A percentile compares a stretch with the other conserved stretches of the same genome.
phyloP scores from a whole-genome alignment of 2,113 vertebrate species.

The Panthera tigris region DNA sequence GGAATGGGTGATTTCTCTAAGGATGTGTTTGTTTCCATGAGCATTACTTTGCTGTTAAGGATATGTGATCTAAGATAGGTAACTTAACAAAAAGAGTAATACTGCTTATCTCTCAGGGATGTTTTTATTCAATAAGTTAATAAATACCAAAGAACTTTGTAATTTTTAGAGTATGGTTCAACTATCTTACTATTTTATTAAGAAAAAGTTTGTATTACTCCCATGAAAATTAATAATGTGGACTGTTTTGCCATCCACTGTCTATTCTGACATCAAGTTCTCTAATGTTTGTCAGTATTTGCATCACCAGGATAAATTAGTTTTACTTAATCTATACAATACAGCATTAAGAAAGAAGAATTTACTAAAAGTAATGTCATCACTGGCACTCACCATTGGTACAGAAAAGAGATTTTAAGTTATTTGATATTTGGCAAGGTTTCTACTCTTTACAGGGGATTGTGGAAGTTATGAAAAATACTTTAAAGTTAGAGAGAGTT shows the following conservation, averaged over 20 bases:
- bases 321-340: not conserved
- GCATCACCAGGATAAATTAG: not conserved
- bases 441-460: not conserved
- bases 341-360: not conserved
- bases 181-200: not conserved
- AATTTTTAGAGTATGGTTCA: not conserved
- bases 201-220: not conserved
- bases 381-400: not conserved
- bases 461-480: not conserved
- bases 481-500: not conserved
- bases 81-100: not conserved
- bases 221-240: not conserved
- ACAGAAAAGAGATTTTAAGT: not conserved
- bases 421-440: not conserved
- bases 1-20: not conserved
- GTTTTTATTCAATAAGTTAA: not conserved
- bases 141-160: not conserved
- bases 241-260: not conserved
- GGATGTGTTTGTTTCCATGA: conserved; percentile 13
- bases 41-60: not conserved
- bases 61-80: not conserved
- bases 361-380: not conserved
- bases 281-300: conserved; percentile 21
- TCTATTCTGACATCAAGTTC: not conserved
- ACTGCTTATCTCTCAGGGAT: not conserved